phyloP scores from a whole-genome alignment of 2,113 vertebrate genomes.

The Alouatta palliata region DNA sequence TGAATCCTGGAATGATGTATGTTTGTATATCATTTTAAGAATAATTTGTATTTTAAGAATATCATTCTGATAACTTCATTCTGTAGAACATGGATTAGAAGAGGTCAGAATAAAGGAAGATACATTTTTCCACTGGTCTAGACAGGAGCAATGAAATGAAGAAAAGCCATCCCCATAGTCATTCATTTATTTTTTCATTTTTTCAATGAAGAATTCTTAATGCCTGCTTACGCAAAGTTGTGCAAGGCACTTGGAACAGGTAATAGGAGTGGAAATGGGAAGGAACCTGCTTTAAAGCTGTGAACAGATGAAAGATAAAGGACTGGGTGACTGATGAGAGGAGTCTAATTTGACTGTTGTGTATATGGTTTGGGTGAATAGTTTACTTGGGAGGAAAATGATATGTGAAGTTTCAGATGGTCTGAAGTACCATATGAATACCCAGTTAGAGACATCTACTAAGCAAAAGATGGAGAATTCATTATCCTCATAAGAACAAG shows the following conservation, averaged over 20 bases:
- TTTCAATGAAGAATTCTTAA: background rate
- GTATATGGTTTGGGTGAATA: background rate
- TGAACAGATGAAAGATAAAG: constrained; percentile 10
- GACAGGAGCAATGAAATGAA: constrained; percentile 7
- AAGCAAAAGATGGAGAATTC: background rate
- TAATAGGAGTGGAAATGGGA: background rate
- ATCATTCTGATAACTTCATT: background rate
- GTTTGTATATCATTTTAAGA: no score
- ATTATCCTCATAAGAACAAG: background rate
- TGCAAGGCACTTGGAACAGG: background rate
- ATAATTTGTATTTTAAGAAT: background rate
- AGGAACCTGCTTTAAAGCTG: background rate
- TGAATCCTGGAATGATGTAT: background rate
- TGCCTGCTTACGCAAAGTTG: background rate
- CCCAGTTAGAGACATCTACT: background rate
- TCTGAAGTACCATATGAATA: background rate
- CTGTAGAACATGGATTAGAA: background rate
- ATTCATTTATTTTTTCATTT: constrained; percentile 27
- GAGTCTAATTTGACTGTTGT: background rate
- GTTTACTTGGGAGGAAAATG: background rate
- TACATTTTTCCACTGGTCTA: background rate
- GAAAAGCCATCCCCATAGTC: background rate
- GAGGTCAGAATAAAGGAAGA: background rate
- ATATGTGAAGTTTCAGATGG: background rate
- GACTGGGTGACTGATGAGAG: background rate